Conservation (phyloP, 2,113 vertebrate species). For the Opisthocomus hoazin region DNA sequence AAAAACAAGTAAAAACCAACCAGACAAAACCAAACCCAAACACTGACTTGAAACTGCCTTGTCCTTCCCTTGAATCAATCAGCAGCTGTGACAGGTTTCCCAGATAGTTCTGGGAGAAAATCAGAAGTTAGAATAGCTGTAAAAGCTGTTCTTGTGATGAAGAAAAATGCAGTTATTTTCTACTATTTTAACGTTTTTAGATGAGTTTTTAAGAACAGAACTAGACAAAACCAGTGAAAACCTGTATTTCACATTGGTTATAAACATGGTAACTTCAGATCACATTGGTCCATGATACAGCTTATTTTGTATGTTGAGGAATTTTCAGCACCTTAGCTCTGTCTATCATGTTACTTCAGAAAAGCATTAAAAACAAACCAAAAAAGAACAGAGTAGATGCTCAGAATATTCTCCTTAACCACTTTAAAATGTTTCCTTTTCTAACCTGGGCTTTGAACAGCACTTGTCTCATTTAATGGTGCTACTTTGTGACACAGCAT, state of each 20-base stretch:
- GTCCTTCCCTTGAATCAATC: too few relatives aligned
- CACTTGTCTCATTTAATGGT: not conserved
- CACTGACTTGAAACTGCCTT: not conserved
- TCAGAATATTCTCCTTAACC: not conserved
- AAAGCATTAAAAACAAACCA: not conserved
- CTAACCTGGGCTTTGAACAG: not conserved
- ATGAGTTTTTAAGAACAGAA: not conserved
- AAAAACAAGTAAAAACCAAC: rapidly evolving
- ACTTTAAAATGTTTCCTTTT: not conserved
- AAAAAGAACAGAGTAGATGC: not conserved
- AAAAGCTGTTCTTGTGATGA: not conserved
- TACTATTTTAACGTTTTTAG: not conserved
- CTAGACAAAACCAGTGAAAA: not conserved
- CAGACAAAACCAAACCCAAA: not conserved
- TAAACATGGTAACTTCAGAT: not conserved
- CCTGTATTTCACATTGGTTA: not conserved
- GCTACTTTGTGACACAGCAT: not conserved
- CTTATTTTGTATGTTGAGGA: not conserved
- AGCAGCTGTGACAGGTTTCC: not conserved
- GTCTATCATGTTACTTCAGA: not conserved
- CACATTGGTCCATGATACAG: not conserved
- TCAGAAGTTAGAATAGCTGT: not conserved
- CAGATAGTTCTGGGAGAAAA: not conserved
- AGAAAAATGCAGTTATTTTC: not conserved
- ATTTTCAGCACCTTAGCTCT: not conserved